These are phyloP conservation scores for Tetramorium alpestre DNA, from an alignment of 1,140 invertebrate genomes.

Conservation along the genomic window DNA sequence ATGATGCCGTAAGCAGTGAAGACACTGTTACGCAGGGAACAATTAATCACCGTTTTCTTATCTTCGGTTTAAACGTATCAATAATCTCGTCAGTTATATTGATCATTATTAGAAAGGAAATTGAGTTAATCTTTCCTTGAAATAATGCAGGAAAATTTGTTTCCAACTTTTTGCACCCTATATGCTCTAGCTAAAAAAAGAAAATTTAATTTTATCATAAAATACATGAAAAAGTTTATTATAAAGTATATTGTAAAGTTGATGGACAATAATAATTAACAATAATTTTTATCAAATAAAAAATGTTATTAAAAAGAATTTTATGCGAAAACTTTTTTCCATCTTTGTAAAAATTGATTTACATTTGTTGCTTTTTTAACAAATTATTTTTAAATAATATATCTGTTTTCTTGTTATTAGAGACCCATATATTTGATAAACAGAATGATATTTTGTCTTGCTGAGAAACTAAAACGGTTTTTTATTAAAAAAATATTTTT, in stretches of 20 bases:
- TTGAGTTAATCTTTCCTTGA: background rate
- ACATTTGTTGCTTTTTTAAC: background rate
- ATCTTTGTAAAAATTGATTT: background rate
- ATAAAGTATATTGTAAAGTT: background rate
- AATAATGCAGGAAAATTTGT: no score
- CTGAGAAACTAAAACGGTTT: background rate
- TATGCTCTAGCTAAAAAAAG: no score
- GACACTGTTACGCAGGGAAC: constrained; percentile 17
- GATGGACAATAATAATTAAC: background rate
- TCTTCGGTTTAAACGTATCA: constrained; percentile 2
- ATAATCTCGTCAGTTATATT: background rate
- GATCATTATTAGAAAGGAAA: background rate
- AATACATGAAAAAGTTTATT: background rate
- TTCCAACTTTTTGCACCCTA: no score
- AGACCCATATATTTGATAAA: background rate
- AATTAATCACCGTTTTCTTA: constrained; percentile 24
- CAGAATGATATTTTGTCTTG: background rate
- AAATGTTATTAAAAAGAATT: background rate
- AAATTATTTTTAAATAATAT: constrained; percentile 2
- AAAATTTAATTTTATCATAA: background rate
- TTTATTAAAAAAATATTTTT: no score
- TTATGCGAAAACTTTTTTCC: background rate
- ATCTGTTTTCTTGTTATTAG: background rate
- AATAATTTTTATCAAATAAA: background rate
- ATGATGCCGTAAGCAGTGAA: constrained; percentile 18